Percentiles rank a stretch among this genome's conserved stretches.
Conservation (phyloP, 2,888 invertebrate species). For the Byasa hedistus region DNA sequence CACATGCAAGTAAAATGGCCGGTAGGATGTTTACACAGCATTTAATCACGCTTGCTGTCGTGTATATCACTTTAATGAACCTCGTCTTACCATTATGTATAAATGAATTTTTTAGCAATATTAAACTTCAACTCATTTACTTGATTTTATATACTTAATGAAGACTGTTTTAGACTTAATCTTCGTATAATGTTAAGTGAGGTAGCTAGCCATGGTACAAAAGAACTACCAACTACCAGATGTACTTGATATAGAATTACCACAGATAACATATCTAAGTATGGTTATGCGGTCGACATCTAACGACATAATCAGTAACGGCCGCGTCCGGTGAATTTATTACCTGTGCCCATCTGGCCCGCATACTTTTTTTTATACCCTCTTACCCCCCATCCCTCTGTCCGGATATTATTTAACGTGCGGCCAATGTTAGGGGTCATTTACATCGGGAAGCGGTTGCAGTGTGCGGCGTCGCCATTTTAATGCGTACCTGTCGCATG, state of each 20-base stretch:
- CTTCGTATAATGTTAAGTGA: too few relatives aligned
- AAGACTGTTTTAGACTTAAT: too few relatives aligned
- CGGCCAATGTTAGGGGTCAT: conserved; percentile 38
- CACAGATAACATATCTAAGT: conserved; percentile 14
- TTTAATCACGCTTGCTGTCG: too few relatives aligned
- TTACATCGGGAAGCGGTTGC: conserved; percentile 19
- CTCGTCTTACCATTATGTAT: too few relatives aligned
- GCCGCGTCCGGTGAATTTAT: conserved; percentile 35
- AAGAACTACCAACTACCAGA: not conserved
- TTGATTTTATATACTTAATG: too few relatives aligned
- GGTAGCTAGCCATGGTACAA: not conserved
- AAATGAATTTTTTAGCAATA: too few relatives aligned
- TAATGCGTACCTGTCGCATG: conserved; percentile 19
- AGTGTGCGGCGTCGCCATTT: conserved; percentile 21
- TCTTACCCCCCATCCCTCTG: conserved; percentile 35
- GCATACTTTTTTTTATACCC: conserved; percentile 36
- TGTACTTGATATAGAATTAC: conserved; percentile 5
- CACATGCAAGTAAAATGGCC: too few relatives aligned
- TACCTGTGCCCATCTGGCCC: conserved; percentile 44
- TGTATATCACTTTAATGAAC: too few relatives aligned
- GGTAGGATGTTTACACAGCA: too few relatives aligned
- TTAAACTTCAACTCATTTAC: too few relatives aligned
- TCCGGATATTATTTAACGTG: conserved; percentile 50
- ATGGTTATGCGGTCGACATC: conserved; percentile 29
- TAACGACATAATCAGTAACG: conserved; percentile 33